Conservation (phyloP, 2,797 vertebrate genomes). For the Anguilla pacifica region DNA sequence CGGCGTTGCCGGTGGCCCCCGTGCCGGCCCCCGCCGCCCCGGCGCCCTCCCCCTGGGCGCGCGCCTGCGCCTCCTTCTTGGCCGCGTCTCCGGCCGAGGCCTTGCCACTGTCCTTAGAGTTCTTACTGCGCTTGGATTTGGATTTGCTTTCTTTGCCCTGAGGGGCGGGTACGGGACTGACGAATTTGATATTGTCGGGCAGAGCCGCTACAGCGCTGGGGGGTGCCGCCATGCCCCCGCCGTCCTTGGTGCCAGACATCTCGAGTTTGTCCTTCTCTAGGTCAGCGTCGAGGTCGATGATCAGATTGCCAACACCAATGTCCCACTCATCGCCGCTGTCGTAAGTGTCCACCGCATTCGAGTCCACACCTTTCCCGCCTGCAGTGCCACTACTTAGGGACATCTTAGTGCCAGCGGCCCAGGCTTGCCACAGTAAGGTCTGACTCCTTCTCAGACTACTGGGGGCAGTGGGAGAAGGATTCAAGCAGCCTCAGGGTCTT, state of each 20-base stretch:
- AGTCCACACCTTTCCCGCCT: constrained; percentile 99
- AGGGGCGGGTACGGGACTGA: constrained; percentile 94
- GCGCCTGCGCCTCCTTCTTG: constrained; percentile 91
- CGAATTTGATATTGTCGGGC: constrained; percentile 98
- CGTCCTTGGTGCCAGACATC: constrained; percentile 98
- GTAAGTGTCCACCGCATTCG: constrained; percentile 99
- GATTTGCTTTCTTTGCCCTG: constrained; percentile 99
- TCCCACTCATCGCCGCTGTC: constrained; percentile 99
- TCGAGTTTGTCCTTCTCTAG: constrained; percentile 99
- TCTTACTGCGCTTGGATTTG: constrained; percentile 98
- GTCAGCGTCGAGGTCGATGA: constrained; percentile 99
- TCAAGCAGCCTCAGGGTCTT: constrained; percentile 75
- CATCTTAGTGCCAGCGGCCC: constrained; percentile 99
- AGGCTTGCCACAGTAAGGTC: constrained; percentile 79
- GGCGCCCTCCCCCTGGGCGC: constrained; percentile 83
- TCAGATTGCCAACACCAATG: constrained; percentile 99
- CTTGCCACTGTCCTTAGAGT: constrained; percentile 94
- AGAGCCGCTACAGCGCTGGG: constrained; percentile 93
- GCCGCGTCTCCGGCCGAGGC: constrained; percentile 83
- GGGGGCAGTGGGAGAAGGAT: constrained; percentile 69
- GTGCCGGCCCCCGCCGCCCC: constrained; percentile 72
- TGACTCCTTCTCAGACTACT: constrained; percentile 76
- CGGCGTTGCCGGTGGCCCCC: constrained; percentile 67
- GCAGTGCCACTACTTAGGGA: constrained; percentile 99
- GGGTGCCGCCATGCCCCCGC: constrained; percentile 84